Percentiles rank a stretch among this genome's conserved stretches.
These are phyloP conservation scores for Euphydryas editha DNA, from an alignment of 2,888 invertebrate genomes.

Conservation along the genomic window DNA sequence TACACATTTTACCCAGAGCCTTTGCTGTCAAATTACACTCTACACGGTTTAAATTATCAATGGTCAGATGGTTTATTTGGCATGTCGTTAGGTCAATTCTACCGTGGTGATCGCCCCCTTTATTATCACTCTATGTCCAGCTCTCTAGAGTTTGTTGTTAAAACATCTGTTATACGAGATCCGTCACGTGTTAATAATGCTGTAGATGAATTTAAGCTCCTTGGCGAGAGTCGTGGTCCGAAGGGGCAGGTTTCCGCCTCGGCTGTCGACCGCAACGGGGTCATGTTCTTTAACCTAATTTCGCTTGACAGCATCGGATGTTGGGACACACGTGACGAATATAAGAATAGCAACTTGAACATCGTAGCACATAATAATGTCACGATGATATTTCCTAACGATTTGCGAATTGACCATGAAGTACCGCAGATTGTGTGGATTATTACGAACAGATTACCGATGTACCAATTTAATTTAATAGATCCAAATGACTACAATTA, in stretches of 20 bases:
- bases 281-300: conserved; percentile 92
- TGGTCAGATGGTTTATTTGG: conserved; percentile 93
- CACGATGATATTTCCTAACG: conserved; percentile 91
- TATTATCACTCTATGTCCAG: conserved; percentile 94
- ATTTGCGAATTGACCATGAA: conserved; percentile 89
- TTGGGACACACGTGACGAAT: conserved; percentile 92
- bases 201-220: conserved; percentile 69
- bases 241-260: conserved; percentile 90
- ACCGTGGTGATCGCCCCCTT: conserved; percentile 84
- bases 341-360: conserved; percentile 85
- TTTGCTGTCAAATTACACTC: conserved; percentile 87
- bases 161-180: conserved; percentile 87
- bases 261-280: conserved; percentile 88
- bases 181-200: conserved; percentile 74
- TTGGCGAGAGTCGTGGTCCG: conserved; percentile 82
- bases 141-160: conserved; percentile 89
- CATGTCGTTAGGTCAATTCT: conserved; percentile 86
- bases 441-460: conserved; percentile 89
- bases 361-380: conserved; percentile 85
- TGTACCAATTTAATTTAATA: conserved; percentile 88
- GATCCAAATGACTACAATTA: conserved; percentile 88
- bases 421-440: conserved; percentile 89
- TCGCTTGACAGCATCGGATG: conserved; percentile 91
- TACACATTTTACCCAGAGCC: conserved; percentile 89
- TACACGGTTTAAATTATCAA: conserved; percentile 90